Evolutionary conservation across 2,113 vertebrate genomes (phyloP), one percentile per base, ranked within the genome.

Genomic region (Bujurquina vittata): DNA sequence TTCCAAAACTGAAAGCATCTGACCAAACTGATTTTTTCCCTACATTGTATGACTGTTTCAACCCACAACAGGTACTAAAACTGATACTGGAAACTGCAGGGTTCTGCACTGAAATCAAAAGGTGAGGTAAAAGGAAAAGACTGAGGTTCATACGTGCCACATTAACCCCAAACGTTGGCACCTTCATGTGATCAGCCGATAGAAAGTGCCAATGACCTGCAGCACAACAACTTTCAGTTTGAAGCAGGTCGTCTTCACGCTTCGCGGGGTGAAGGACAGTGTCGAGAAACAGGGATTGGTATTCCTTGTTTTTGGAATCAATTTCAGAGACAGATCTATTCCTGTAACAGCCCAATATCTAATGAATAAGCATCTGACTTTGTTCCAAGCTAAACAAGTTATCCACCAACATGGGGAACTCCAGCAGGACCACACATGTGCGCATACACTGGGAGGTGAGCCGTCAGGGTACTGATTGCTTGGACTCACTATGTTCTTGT

Each of bases 281-380:
- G 22, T 77, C 54, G 7, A 62, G 29, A 78, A 74, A 58, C 15
- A 5, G 15, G 22, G 62, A 40, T 1, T 14, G 37, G 35, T 80
- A 84, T 76, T 73, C 56, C 77, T 57, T 37, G 8, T 78, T 63
- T 35, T 37, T 40, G 59, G 31, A 37, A 63, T 17, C 7, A 18
- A 6, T 75, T 18, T 7, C 35, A 49, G 61, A 84, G 67, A 23
- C 67, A 74, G 37, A 75, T 63, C 77, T n/a, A 26, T 83, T 86
- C 37, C 77, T 54, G 67, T 56, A 80, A 81, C 12, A 77, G 49
- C 8, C 74, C 22, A 20, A 63, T 73, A 33, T 18, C 33, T 76
- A n/a, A 72, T 9, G 18, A 60, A 12, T 11, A 7, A 8, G 4
- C 11, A 1, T 10, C 40, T 63, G 55, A 56, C 58, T 73, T 58